phyloP scores from a whole-genome alignment of 2,113 vertebrate species.

The Falcunculus frontatus region DNA sequence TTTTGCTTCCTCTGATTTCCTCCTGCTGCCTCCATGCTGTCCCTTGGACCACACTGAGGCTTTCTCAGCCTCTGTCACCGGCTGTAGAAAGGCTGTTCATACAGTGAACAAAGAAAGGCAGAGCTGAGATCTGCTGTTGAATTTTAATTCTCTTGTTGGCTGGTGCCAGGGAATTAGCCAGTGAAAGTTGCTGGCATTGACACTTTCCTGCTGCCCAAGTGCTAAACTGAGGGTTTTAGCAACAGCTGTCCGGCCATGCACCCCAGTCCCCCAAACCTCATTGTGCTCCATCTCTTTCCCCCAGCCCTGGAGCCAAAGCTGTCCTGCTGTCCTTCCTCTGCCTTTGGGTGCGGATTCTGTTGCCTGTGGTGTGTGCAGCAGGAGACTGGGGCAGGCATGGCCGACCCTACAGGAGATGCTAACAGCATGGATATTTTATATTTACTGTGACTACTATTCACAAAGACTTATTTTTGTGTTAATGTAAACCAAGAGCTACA shows the following conservation, averaged over 20 bases:
- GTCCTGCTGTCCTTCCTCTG: neutral
- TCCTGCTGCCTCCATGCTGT: neutral
- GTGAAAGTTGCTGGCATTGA: neutral
- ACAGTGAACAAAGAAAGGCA: neutral
- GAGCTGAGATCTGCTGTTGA: neutral
- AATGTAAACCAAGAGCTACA: neutral
- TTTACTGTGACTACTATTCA: neutral
- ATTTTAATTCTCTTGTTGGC: neutral
- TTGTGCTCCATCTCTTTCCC: neutral
- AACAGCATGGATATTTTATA: neutral
- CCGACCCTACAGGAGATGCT: neutral
- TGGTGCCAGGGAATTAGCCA: neutral
- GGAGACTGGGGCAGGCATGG: neutral
- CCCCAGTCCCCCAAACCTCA: neutral
- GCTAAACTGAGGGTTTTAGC: neutral
- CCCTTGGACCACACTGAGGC: neutral
- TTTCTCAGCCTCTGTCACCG: neutral
- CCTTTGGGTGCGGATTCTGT: neutral
- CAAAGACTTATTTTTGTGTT: neutral
- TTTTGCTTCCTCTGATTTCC: neutral
- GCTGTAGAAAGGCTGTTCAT: neutral
- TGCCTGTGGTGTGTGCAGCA: neutral
- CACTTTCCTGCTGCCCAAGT: neutral
- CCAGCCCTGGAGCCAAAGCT: neutral
- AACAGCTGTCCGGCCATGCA: neutral